Evolutionary conservation across 2,888 invertebrate genomes (phyloP), one percentile per base, ranked within the genome.

Genomic region (Drosophila paranaensis): DNA sequence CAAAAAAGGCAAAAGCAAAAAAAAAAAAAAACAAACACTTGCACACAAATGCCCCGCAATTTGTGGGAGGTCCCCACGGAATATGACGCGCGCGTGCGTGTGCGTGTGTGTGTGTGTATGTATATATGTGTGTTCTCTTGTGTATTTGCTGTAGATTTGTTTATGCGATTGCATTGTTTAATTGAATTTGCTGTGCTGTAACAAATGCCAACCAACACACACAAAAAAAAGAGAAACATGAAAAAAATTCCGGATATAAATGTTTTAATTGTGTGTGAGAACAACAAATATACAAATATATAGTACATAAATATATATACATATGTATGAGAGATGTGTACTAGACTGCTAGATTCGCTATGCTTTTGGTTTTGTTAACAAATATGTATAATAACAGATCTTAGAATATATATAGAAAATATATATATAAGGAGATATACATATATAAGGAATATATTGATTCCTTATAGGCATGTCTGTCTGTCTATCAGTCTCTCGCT

Each of bases 81-180:
- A n/a, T 56, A 56, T 30, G n/a, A 27, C n/a, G 43, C 39, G 27
- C 37, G 14, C 39, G n/a, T 4, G 8, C 11, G 20, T 20, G 20
- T 20, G 20, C 20, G 20, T 2, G 2, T 14, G 11, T 46, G 8
- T 27, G 14, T 46, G 14, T 11, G 14, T 39, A 35, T 46, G 0
- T 8, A 0, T 60, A 25, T 45, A 6, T 14, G 10, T 37, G 30
- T 56, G 25, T 42, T n/a, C 43, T 20, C n/a, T n/a, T 62, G 39
- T 62, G 46, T 76, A 61, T 70, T 27, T 64, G 50, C 16, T 62
- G 82, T 56, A 69, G 83, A 81, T 83, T 83, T 82, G 82, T 82
- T 82, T 82, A 85, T 85, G 53, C 66, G 81, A 80, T 83, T 82
- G 71, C 83, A 81, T 77, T 86, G 82, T 83, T 86, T 84, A 83